Evolutionary conservation across 1,140 invertebrate species (phyloP), one percentile per base, ranked within the genome.

Genomic region (Drosophila asahinai): DNA sequence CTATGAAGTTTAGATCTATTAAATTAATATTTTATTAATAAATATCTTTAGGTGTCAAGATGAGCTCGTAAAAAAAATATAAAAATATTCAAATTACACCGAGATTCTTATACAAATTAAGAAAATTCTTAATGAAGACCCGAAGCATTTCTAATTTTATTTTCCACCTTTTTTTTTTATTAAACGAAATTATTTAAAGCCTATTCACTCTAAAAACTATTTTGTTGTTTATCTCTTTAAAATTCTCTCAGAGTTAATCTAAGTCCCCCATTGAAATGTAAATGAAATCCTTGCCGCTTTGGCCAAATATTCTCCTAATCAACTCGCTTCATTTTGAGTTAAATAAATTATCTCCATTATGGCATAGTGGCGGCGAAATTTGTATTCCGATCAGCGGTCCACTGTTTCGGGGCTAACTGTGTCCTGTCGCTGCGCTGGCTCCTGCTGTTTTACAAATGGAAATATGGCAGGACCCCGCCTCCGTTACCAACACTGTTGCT

Each of bases 361-460:
- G 52, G 64, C 57, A 71, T 72, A 71, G 65, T 72, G 68, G 22
- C 51, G 65, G 12, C 3, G 38, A 60, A 73, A 74, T 61, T 74
- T 74, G 67, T 74, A 73, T 74, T 73, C 71, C 71, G 68, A 73
- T 74, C 71, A 74, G 71, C 22, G 55, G 42, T 49, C 74, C 80
- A 82, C 80, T 78, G 80, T 81, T 72, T 49, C n/a, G 43, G 19
- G 60, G 54, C 77, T 59, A 65, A 67, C 77, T 67, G 62, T 72
- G 59, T 72, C 61, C 71, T 70, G 72, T 75, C 71, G 58, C 68
- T 67, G 76, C 55, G 40, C 43, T 64, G 11, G 66, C 48, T 68
- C 76, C 71, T 60, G 80, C 67, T 82, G 66, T 79, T 70, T 60
- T 73, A 80, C 76, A 77, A 84, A 64, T 80, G 77, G 52, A 83